Evolutionary conservation across 1,140 invertebrate species (phyloP).

Genomic region (Psix sp.): DNA sequence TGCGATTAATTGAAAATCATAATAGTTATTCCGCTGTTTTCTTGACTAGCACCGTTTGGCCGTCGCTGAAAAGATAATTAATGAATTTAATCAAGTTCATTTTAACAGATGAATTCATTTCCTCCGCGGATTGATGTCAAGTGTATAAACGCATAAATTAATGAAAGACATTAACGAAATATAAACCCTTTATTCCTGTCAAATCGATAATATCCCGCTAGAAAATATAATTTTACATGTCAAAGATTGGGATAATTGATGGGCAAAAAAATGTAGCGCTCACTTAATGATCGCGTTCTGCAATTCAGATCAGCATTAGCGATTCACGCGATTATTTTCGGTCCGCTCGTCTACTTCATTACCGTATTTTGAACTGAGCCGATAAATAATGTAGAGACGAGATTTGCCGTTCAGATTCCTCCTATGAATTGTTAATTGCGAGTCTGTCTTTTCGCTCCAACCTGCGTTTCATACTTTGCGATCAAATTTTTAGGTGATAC

Average conservation of each 20-base stretch:
- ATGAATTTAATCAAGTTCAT: constrained; percentile 23
- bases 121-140: constrained; percentile 26
- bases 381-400: constrained; percentile 4
- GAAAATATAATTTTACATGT: constrained; percentile 13
- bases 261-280: neutral
- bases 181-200: neutral
- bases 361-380: constrained; percentile 3
- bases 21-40: constrained; percentile 4
- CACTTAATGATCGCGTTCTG: constrained; percentile 6
- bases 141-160: constrained; percentile 12
- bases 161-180: constrained; percentile 19
- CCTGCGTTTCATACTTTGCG: constrained; percentile 9
- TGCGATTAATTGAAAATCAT: constrained; percentile 21
- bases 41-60: neutral
- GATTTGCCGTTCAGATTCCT: neutral
- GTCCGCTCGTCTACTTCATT: constrained; percentile 4
- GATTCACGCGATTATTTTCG: constrained; percentile 14
- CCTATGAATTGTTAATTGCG: constrained; percentile 10
- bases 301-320: constrained; percentile 17
- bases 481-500: constrained; percentile 70
- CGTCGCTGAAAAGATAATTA: constrained; percentile 13
- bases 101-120: constrained; percentile 9
- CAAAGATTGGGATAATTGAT: constrained; percentile 11
- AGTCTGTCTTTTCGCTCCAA: constrained; percentile 5
- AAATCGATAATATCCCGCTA: constrained; percentile 4